These are phyloP conservation scores for Desmodus rotundus DNA, from an alignment of 2,113 vertebrate species.

Conservation along the genomic window DNA sequence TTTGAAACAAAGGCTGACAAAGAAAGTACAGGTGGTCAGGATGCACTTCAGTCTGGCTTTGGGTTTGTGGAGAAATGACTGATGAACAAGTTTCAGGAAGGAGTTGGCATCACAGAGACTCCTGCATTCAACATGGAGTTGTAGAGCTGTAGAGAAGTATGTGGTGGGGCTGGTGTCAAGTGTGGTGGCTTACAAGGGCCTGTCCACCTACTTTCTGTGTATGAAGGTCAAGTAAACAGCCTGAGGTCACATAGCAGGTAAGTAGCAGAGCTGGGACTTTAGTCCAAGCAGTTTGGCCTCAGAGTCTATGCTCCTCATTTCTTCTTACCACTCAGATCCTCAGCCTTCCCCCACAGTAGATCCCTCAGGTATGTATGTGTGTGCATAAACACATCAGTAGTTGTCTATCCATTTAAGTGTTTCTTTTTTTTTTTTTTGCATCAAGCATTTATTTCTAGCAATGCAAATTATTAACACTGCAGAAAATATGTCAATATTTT, in stretches of 20 bases:
- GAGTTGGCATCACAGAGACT: too few species aligned
- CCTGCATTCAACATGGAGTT: background rate
- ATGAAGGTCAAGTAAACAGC: background rate
- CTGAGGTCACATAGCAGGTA: accelerated
- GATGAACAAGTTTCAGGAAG: background rate
- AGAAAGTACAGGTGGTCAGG: background rate
- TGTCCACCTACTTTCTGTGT: accelerated
- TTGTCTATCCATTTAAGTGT: background rate
- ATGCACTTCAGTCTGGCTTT: background rate
- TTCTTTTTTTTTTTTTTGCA: background rate
- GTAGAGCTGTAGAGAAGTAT: background rate
- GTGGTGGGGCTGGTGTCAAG: too few species aligned
- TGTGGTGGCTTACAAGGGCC: background rate
- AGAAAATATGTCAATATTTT: background rate
- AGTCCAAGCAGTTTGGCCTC: background rate
- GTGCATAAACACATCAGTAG: background rate
- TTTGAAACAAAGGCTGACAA: background rate
- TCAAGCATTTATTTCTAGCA: background rate
- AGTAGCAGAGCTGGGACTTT: background rate
- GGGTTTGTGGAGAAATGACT: background rate
- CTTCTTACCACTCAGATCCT: background rate
- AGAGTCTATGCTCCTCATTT: background rate
- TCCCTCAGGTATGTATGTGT: background rate
- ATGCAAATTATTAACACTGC: background rate
- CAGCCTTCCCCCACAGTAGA: background rate